phyloP scores from a whole-genome alignment of 2,888 invertebrate species.

The Baccha elongata region DNA sequence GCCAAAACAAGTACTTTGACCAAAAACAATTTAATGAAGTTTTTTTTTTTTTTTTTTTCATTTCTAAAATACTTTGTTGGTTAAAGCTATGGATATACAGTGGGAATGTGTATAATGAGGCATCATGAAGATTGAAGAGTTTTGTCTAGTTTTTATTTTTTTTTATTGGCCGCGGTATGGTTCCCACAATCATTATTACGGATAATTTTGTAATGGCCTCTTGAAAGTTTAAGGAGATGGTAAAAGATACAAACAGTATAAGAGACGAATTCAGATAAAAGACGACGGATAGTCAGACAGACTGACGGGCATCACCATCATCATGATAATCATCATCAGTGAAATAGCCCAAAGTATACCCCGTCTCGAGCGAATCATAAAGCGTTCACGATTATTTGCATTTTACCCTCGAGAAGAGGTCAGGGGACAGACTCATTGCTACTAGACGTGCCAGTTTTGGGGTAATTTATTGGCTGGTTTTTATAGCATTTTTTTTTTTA shows the following conservation, averaged over 20 bases:
- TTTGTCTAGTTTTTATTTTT: slow-evolving; percentile 5
- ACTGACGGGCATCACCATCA: slow-evolving; percentile 16
- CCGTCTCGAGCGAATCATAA: slow-evolving; percentile 37
- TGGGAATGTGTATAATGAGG: slow-evolving; percentile 53
- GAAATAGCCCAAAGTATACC: slow-evolving; percentile 44
- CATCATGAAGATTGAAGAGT: slow-evolving; percentile 32
- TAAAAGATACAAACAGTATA: slow-evolving; percentile 28
- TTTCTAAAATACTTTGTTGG: slow-evolving; percentile 38
- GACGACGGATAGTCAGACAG: slow-evolving; percentile 7
- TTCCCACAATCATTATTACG: slow-evolving; percentile 73
- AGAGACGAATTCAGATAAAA: slow-evolving; percentile 29
- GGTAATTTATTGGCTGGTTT: slow-evolving; percentile 56
- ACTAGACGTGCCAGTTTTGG: slow-evolving; percentile 54
- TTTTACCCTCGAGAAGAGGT: slow-evolving; percentile 55
- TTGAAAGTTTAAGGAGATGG: slow-evolving; percentile 49
- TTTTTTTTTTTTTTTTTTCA: not conserved
- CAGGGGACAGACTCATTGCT: slow-evolving; percentile 38
- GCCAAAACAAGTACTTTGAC: slow-evolving; percentile 63
- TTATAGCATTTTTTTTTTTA: slow-evolving; percentile 32
- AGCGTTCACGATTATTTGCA: slow-evolving; percentile 69
- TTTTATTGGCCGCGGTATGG: slow-evolving; percentile 57
- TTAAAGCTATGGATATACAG: not conserved
- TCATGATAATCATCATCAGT: slow-evolving; percentile 46
- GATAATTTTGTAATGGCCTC: slow-evolving; percentile 69
- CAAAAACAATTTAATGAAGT: slow-evolving; percentile 48